Conservation (phyloP, 2,888 invertebrate species). For the Tinea trinotella region DNA sequence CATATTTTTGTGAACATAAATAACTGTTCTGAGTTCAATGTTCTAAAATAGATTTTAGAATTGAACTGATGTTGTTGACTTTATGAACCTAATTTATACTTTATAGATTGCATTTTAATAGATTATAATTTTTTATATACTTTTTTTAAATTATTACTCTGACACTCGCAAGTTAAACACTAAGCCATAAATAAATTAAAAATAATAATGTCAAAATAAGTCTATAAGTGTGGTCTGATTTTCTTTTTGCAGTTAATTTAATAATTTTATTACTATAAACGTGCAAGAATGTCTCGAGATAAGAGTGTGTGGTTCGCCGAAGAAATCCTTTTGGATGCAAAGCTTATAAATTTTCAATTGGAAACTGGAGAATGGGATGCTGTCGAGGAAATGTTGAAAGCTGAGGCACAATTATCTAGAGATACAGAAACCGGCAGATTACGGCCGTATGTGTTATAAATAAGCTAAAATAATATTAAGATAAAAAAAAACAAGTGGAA, state of each 20-base stretch:
- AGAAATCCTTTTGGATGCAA: slow-evolving; percentile 64
- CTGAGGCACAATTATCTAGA: slow-evolving; percentile 63
- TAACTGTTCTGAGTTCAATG: too few species aligned
- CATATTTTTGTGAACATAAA: too few species aligned
- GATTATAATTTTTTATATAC: too few species aligned
- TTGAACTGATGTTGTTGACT: too few species aligned
- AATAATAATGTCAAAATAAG: background rate
- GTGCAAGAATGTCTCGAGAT: slow-evolving; percentile 56
- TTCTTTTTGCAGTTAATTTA: background rate
- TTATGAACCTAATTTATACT: too few species aligned
- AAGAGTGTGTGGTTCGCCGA: slow-evolving; percentile 70
- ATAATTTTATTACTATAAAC: background rate
- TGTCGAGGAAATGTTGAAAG: slow-evolving; percentile 66
- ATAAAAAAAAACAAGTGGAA: too few species aligned
- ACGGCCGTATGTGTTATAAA: slow-evolving; percentile 60
- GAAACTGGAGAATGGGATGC: slow-evolving; percentile 69
- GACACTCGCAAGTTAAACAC: too few species aligned
- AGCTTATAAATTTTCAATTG: slow-evolving; percentile 63
- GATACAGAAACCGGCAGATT: slow-evolving; percentile 63
- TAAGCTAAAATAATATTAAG: too few species aligned
- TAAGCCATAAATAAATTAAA: too few species aligned
- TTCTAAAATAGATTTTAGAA: too few species aligned
- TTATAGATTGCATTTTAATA: too few species aligned
- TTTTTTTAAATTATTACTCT: too few species aligned
- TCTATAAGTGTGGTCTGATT: background rate